These are phyloP conservation scores for Origma solitaria DNA, from an alignment of 2,113 vertebrate species.

Conservation along the genomic window DNA sequence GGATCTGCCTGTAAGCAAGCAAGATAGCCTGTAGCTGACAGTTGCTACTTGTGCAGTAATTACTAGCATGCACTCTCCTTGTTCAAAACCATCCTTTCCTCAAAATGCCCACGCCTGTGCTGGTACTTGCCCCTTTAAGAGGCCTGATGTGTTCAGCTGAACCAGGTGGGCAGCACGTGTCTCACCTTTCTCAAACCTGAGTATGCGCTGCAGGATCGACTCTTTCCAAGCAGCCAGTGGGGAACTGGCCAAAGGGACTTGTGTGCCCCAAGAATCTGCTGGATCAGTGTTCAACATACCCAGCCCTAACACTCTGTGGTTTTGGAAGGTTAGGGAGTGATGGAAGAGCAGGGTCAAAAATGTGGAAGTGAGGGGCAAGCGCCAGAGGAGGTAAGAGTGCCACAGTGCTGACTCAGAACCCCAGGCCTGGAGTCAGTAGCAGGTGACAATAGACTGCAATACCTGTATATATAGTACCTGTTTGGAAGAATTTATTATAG, in stretches of 20 bases:
- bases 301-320: background rate
- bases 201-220: fast-evolving
- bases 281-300: background rate
- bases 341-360: background rate
- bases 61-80: background rate
- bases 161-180: background rate
- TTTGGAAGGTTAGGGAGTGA: background rate
- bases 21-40: background rate
- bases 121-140: background rate
- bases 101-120: fast-evolving
- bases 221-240: background rate
- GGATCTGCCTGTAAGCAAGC: background rate
- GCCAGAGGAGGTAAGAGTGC: background rate
- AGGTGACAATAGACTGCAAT: background rate
- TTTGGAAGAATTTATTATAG: background rate
- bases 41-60: background rate
- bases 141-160: background rate
- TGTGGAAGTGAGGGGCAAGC: background rate
- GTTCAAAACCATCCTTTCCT: background rate
- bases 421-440: background rate
- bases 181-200: background rate
- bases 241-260: background rate
- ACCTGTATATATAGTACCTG: background rate
- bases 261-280: fast-evolving
- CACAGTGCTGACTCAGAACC: background rate